phyloP scores from a whole-genome alignment of 2,888 invertebrate species.

The Linnaemya tessellans region DNA sequence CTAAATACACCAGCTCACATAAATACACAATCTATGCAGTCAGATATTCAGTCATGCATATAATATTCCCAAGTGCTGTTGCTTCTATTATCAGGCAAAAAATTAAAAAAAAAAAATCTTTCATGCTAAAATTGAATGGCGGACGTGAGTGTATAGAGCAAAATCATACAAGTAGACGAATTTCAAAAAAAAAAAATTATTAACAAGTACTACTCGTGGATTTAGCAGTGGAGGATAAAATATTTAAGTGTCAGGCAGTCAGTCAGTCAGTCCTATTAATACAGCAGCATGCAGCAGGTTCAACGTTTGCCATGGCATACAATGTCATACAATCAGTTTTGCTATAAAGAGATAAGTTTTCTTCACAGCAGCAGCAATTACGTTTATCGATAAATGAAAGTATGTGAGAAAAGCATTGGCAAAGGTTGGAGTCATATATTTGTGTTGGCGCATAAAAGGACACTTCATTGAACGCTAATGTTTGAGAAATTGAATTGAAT shows the following conservation, averaged over 20 bases:
- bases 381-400: conserved; percentile 14
- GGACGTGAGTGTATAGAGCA: conserved; percentile 41
- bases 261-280: conserved; percentile 2
- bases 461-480: conserved; percentile 59
- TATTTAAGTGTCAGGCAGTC: conserved; percentile 40
- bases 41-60: conserved; percentile 27
- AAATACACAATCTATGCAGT: neutral
- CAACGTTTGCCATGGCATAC: conserved; percentile 13
- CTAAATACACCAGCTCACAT: neutral
- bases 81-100: conserved; percentile 45
- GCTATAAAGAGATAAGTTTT: conserved; percentile 14
- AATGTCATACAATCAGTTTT: conserved; percentile 21
- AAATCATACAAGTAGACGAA: conserved; percentile 40
- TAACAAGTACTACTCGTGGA: conserved; percentile 25
- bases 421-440: neutral
- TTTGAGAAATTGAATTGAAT: conserved; percentile 65
- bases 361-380: conserved; percentile 1
- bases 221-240: conserved; percentile 26
- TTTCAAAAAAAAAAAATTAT: conserved; percentile 55
- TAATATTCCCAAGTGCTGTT: conserved; percentile 33
- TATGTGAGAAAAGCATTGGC: neutral
- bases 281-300: neutral
- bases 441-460: conserved; percentile 20
- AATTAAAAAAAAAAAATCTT: conserved; percentile 20
- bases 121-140: conserved; percentile 40